Evolutionary conservation across 2,888 invertebrate genomes (phyloP), one percentile per base, ranked within the genome.

Genomic region (Steinernema hermaphroditum): DNA sequence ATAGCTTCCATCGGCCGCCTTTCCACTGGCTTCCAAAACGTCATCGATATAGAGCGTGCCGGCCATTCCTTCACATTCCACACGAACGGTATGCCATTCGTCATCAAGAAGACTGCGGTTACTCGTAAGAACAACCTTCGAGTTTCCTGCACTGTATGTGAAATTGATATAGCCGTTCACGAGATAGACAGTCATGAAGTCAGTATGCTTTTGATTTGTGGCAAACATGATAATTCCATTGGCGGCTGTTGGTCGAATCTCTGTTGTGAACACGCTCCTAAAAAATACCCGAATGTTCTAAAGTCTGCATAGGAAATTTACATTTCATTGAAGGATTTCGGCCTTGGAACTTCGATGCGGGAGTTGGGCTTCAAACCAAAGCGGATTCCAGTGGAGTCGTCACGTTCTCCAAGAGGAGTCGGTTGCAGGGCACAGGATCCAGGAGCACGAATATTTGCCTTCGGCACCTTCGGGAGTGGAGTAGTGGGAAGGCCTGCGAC

Each of bases 211-310:
- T 16, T 77, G 75, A 76, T 90, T 91, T 78, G 89, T 91, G 19
- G 93, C 93, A 86, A 94, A 93, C 1, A 94, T 89, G 57, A 98
- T 88, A 24, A 96, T 89, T 1, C 96, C 97, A 0, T 93, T 91
- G 12, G 90, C 89, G n/a, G 89, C 88, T 74, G 90, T 90, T 0
- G 94, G 93, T 78, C 92, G 92, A 87, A 97, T 91, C 8, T 92
- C 90, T 12, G 96, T 89, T 16, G 92, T 91, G 78, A 94, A 91
- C 76, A 92, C 92, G 87, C 80, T 81, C 24, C 82, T 82, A 71
- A 72, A 77, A 75, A 12, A 43, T 22, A 12, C 41, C 34, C 1
- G n/a, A 16, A 16, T 49, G n/a, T 4, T 9, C 12, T 22, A 24
- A 24, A 54, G 54, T 16, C 32, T 72, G 14, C 41, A 70, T 27